Evolutionary conservation across 2,888 invertebrate genomes (phyloP), one percentile per base, ranked within the genome.

Genomic region (Sipunculus nudus): DNA sequence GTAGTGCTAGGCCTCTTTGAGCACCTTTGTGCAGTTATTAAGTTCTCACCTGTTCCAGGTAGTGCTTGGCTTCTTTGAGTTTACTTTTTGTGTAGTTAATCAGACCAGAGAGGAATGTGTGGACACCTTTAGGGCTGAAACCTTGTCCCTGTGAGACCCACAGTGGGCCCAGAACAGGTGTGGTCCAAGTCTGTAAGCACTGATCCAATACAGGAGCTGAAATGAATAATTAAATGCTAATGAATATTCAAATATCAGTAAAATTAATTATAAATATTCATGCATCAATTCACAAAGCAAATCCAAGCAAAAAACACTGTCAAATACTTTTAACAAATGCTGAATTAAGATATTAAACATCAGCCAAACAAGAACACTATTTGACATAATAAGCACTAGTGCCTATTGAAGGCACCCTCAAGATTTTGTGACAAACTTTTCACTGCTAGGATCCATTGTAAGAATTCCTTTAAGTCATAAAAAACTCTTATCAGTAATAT

Each of bases 81-180:
- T 76, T 76, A 29, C 62, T 60, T 46, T 72, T 75, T 35, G 78
- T 65, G 43, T 76, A 72, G 39, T 70, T 70, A 38, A 72, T 75
- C 32, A 81, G 72, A 25, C 74, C 74, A 25, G 61, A 59, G 23
- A 82, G 70, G 68, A 80, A 83, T 53, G 75, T 73, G 19, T 68
- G 54, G 3, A 78, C 78, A 2, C 81, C 83, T n/a, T 72, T 69
- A 6, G 82, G 80, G 60, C 80, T 81, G 68, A 82, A 82, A 1
- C 79, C 74, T 58, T 83, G 84, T 2, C 83, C 82, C 19, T 74
- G 68, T 0, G 82, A 81, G 46, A 82, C 76, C 84, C 84, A 84
- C 43, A 84, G 70, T 4, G 84, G 84, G 2, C 84, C 84, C 32
- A 78, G 71, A 2, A 81, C 75, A 28, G 77, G 76, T 16, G 78